phyloP scores from a whole-genome alignment of 2,113 vertebrate genomes.

The Pseudorhombus dupliciocellatus region DNA sequence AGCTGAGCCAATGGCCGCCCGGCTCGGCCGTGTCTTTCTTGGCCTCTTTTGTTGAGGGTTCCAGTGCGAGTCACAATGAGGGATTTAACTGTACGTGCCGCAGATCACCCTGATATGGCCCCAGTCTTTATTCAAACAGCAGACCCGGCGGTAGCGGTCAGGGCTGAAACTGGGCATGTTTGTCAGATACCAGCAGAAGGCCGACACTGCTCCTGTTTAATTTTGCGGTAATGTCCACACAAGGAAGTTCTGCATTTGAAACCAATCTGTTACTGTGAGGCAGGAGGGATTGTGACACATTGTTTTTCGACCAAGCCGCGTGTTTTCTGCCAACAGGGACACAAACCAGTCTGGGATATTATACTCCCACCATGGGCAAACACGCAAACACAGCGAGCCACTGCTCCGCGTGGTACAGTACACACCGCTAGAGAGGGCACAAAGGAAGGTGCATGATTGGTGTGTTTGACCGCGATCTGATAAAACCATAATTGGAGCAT shows the following conservation, averaged over 20 bases:
- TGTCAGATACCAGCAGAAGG: constrained; percentile 4
- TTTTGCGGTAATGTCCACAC: constrained; percentile 32
- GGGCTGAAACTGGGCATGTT: constrained; percentile 28
- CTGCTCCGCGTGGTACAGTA: constrained; percentile 88
- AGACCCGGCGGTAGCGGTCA: constrained; percentile 4
- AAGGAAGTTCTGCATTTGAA: constrained; percentile 60
- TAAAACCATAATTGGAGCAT: constrained; percentile 79
- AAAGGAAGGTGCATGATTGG: constrained; percentile 69
- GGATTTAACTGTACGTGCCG: constrained; percentile 63
- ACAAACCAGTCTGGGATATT: constrained; percentile 64
- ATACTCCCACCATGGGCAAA: constrained; percentile 90
- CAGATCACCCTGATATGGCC: constrained; percentile 70
- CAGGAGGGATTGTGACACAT: constrained; percentile 53
- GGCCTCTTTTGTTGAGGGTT: constrained; percentile 63
- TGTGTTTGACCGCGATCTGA: constrained; percentile 80
- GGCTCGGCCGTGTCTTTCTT: constrained; percentile 41
- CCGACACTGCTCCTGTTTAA: neutral
- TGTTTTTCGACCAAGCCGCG: constrained; percentile 56
- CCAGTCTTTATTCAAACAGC: constrained; percentile 9
- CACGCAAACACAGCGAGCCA: constrained; percentile 87
- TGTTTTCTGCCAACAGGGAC: constrained; percentile 59
- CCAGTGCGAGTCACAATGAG: constrained; percentile 66
- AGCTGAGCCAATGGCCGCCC: constrained; percentile 35
- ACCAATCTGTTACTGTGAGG: constrained; percentile 60
- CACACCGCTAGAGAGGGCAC: constrained; percentile 72